Base-by-base conservation (phyloP, 2,797 vertebrate species). In the Pipistrellus kuhlii region DNA sequence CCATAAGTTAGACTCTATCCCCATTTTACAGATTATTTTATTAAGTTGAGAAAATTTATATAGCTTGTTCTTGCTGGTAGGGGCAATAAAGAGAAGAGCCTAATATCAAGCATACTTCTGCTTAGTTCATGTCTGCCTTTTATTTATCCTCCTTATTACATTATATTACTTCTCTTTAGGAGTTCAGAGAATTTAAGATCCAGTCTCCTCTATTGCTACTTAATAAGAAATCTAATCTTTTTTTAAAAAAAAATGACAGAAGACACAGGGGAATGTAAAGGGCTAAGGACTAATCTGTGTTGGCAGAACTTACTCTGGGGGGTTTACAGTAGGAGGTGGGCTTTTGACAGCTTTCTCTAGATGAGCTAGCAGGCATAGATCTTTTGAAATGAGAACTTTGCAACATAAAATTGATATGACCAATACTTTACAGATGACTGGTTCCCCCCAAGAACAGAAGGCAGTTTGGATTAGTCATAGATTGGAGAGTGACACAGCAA, bases 391-490 rank as follows among this genome's bases (percentile, higher is more conserved):
- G 73, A 75, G 44, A 93, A 93, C 46, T 90, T 84, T 85, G 18
- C 32, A 94, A 91, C 72, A 94, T 72, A 91, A 95, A 95, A 85
- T 66, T 95, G 55, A 91, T 91, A 91, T 87, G 55, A 77, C 75
- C 72, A 94, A 81, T 91, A 90, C 30, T 88, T 91, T 59, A 93
- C 73, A 95, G 85, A 95, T 62, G 77, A 94, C n/a, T 92, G 18
- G 10, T 88, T 88, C 69, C 3, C 51, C 25, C 41, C 9, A 91
- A 62, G 23, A 95, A 90, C 25, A 82, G 30, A 41, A 87, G 64
- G 18, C 17, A 53, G 5, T 69, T 91, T 94, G 72, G 32, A 84
- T 93, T 85, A 90, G 62, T 87, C 48, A 91, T 48, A 90, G 81
- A 95, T 69, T 91, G 51, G 44, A 95, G 75, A 94, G 41, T 95